Base-by-base conservation (phyloP, 2,113 vertebrate genomes). In the Tachycineta bicolor region DNA sequence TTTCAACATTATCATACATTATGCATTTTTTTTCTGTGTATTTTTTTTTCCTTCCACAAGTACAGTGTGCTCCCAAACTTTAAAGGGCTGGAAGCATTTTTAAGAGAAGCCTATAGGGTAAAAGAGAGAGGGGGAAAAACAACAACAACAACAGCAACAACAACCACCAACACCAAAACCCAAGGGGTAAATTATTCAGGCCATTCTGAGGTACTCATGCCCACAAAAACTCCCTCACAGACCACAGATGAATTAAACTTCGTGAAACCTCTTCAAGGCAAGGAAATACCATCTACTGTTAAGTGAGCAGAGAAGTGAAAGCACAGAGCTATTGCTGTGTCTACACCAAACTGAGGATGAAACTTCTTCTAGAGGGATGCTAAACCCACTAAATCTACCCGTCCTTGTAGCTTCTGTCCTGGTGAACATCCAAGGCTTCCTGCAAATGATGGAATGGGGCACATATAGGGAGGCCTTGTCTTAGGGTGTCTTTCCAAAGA, bases 1-100 rank as follows among this genome's bases (percentile, higher is more conserved):
- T 97, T 97, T 96, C 96, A 96, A 96, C 90, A 97, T 97, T 97
- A 97, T 96, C 95, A 96, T 97, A 97, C 78, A 96, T 97, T 96
- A 97, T 98, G 67, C 81, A 97, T n/a, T 96, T 97, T 95, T 94
- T 89, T 97, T 93, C 95, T 97, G 96, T 97, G 83, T 96, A 93
- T 84, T 93, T 89, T 93, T 93, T 89, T 93, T 89, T 47, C 46
- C 87, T 89, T 85, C 71, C 37, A 37, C 56, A 63, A 92, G 34
- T 95, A 87, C 62, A 88, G 34, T 94, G 41, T 62, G 75, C 50
- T 91, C 50, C 94, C 93, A 95, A 98, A 97, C 95, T 93, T 97
- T 91, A 56, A 94, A 97, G 73, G 25, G 39, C 91, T 97, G 63
- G 11, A 33, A 96, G 89, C 62, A 77, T 95, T 93, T 96, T 94